Conservation (phyloP, 2,113 vertebrate species). For the Oryzias celebensis region DNA sequence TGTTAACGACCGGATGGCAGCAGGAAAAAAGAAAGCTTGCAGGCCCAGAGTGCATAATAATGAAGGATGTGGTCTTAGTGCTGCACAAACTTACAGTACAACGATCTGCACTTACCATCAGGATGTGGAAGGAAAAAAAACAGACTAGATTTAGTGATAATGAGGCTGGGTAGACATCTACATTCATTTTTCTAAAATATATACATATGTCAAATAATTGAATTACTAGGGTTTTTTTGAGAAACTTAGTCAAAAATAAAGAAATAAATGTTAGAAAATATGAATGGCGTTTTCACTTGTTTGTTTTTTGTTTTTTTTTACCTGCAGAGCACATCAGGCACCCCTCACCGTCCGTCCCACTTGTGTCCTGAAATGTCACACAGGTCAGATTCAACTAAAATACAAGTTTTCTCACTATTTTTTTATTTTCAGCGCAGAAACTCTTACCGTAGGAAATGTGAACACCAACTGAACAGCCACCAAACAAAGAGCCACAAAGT, state of each 20-base stretch:
- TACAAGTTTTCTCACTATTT: not conserved
- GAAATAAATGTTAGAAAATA: not conserved
- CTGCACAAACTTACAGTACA: not conserved
- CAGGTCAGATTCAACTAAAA: not conserved
- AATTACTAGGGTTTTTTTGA: too few species aligned
- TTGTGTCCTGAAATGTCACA: not conserved
- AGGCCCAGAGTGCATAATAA: conserved; percentile 36
- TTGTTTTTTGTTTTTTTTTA: conserved; percentile 23
- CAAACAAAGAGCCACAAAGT: conserved; percentile 23
- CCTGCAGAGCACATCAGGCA: conserved; percentile 49
- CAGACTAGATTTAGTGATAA: not conserved
- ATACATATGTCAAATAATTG: too few species aligned
- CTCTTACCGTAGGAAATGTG: conserved; percentile 52
- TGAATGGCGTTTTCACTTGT: not conserved
- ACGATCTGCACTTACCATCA: conserved; percentile 40
- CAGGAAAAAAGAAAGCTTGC: not conserved
- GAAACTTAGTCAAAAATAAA: not conserved
- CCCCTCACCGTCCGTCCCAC: accelerated
- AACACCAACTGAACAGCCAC: conserved; percentile 28
- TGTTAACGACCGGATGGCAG: conserved; percentile 19
- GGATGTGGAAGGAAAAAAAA: conserved; percentile 14
- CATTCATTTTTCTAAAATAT: not conserved
- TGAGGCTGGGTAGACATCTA: not conserved
- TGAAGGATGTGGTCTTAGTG: conserved; percentile 74
- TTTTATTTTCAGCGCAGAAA: not conserved